Evolutionary conservation across 1,140 invertebrate genomes (phyloP).

Genomic region (Drosophila rufa): DNA sequence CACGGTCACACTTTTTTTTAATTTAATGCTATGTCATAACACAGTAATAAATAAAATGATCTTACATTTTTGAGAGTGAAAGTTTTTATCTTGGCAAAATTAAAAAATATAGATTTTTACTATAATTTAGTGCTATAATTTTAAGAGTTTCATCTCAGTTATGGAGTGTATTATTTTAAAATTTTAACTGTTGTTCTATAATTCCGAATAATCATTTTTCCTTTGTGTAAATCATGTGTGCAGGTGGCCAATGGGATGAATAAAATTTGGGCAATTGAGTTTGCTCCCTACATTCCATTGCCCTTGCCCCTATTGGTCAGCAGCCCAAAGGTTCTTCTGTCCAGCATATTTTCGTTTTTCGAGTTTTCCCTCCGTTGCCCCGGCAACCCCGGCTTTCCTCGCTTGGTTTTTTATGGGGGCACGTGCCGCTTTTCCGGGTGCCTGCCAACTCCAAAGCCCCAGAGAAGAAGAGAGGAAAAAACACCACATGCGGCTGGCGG

Average conservation of each 20-base stretch:
- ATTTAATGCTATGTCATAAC: no score
- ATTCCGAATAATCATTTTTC: not conserved
- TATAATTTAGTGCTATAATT: not conserved
- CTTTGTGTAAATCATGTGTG: conserved; percentile 39
- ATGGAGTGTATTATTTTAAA: no score
- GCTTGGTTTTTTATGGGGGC: conserved; percentile 54
- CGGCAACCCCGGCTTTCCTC: not conserved
- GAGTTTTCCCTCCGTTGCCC: conserved; percentile 2
- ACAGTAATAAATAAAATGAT: no score
- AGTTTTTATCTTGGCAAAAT: no score
- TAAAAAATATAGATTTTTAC: not conserved
- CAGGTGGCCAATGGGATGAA: conserved; percentile 54
- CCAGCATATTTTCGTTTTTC: conserved; percentile 55
- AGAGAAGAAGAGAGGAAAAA: not conserved
- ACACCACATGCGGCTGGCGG: conserved; percentile 44
- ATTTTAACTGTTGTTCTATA: no score
- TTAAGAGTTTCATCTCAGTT: not conserved
- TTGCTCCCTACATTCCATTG: conserved; percentile 6
- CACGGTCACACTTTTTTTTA: not conserved
- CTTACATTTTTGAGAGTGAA: not conserved
- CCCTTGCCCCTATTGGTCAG: conserved; percentile 34
- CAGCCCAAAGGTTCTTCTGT: conserved; percentile 31
- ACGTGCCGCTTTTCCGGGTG: conserved; percentile 43
- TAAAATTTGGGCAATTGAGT: conserved; percentile 61
- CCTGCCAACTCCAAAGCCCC: not conserved